A percentile compares a stretch with the other conserved stretches of the same genome.
These are phyloP conservation scores for Tetraneura akinire DNA, from an alignment of 1,140 invertebrate species.

Conservation along the genomic window DNA sequence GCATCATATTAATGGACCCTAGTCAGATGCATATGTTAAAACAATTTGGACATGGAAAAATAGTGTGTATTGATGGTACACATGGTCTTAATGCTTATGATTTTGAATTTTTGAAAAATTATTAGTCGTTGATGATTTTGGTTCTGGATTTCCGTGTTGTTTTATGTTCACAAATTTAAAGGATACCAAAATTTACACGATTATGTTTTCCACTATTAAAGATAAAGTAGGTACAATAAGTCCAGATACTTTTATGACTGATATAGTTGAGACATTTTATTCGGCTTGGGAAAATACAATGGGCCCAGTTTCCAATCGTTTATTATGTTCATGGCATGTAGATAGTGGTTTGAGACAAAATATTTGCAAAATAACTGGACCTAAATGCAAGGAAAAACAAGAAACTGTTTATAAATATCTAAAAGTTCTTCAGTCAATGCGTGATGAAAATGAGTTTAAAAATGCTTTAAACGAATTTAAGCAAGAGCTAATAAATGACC, in stretches of 20 bases:
- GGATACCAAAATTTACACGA: neutral
- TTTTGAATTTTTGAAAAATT: slow-evolving; percentile 8
- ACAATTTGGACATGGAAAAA: neutral
- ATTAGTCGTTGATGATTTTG: slow-evolving; percentile 34
- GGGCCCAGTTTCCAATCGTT: neutral
- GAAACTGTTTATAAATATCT: neutral
- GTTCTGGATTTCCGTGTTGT: too few relatives aligned
- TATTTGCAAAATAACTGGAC: neutral
- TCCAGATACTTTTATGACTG: neutral
- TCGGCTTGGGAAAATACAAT: neutral
- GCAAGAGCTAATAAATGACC: neutral
- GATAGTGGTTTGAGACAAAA: neutral
- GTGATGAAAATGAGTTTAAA: neutral
- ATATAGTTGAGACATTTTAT: slow-evolving; percentile 10
- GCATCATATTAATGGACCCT: neutral
- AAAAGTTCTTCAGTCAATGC: neutral
- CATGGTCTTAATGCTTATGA: slow-evolving; percentile 24
- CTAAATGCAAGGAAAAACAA: neutral
- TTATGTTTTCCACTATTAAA: neutral
- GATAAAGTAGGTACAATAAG: neutral
- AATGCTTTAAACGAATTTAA: neutral
- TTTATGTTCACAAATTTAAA: slow-evolving; percentile 32
- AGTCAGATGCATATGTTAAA: neutral
- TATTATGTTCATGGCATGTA: neutral
- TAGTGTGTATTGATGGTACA: slow-evolving; percentile 24